Percentiles rank a stretch among this genome's conserved stretches.
phyloP scores from a whole-genome alignment of 2,888 invertebrate species.

The Dynastes tityus region DNA sequence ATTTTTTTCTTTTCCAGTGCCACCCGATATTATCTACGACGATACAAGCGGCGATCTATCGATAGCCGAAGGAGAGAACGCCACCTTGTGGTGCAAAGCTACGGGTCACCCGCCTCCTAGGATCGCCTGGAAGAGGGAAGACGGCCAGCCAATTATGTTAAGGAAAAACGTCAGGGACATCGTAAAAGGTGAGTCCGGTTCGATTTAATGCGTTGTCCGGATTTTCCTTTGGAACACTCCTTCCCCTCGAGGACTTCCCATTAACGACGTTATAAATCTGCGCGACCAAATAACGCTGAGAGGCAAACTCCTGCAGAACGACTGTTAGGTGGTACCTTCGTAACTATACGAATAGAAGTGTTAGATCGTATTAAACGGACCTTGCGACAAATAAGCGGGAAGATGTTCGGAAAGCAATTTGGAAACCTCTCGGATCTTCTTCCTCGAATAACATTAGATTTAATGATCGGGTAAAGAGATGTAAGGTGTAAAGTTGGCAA shows the following conservation, averaged over 20 bases:
- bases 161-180: constrained; percentile 68
- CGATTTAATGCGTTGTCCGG: constrained; percentile 23
- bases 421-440: not conserved
- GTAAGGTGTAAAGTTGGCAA: too few relatives aligned
- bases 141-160: constrained; percentile 71
- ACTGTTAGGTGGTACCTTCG: constrained; percentile 18
- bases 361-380: constrained; percentile 21
- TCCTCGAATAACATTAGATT: too few relatives aligned
- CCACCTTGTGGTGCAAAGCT: constrained; percentile 82
- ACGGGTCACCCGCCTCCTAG: constrained; percentile 82
- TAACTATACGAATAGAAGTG: not conserved
- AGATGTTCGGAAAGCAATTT: constrained; percentile 4
- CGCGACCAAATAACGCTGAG: constrained; percentile 16
- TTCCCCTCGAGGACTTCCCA: constrained; percentile 6
- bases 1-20: constrained; percentile 73
- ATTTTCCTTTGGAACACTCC: not conserved
- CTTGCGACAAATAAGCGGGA: constrained; percentile 18
- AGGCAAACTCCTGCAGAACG: constrained; percentile 25
- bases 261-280: constrained; percentile 42
- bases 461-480: too few relatives aligned
- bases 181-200: constrained; percentile 66
- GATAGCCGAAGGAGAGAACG: constrained; percentile 82
- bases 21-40: constrained; percentile 84
- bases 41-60: constrained; percentile 85
- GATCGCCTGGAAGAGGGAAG: constrained; percentile 77